These are phyloP conservation scores for Chymomyza fuscimana DNA, from an alignment of 2,888 invertebrate species.

Conservation along the genomic window DNA sequence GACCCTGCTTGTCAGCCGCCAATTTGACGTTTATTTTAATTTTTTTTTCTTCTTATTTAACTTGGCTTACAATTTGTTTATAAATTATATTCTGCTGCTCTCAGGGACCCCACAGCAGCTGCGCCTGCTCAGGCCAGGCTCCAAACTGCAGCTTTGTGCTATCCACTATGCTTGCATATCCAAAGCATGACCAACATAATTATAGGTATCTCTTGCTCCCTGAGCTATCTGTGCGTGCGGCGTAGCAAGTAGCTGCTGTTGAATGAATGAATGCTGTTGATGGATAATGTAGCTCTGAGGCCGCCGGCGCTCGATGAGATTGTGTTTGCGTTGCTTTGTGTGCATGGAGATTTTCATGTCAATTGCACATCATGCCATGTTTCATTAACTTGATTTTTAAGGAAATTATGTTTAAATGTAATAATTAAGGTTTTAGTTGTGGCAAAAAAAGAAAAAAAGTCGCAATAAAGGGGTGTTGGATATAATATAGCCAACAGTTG, in stretches of 20 bases:
- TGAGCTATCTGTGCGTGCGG: constrained; percentile 8
- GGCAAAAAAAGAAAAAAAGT: background rate
- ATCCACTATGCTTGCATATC: background rate
- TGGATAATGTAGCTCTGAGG: constrained; percentile 29
- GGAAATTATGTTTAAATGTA: constrained; percentile 67
- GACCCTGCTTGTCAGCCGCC: constrained; percentile 30
- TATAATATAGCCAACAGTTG: background rate
- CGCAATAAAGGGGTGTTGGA: background rate
- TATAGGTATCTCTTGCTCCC: background rate
- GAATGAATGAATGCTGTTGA: constrained; percentile 15
- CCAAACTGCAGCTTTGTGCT: constrained; percentile 56
- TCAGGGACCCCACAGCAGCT: constrained; percentile 39
- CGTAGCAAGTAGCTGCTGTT: constrained; percentile 37
- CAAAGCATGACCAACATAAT: background rate
- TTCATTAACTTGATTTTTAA: constrained; percentile 68
- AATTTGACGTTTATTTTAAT: constrained; percentile 57
- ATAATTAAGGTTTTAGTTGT: constrained; percentile 44
- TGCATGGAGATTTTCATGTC: constrained; percentile 53
- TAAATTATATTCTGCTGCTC: constrained; percentile 56
- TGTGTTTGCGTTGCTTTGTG: constrained; percentile 48
- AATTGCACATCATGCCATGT: constrained; percentile 64
- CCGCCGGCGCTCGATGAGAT: constrained; percentile 22
- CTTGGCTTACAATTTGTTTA: constrained; percentile 61
- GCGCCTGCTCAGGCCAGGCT: background rate
- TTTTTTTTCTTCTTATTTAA: constrained; percentile 55